Conservation (phyloP, 2,113 vertebrate species). For the Bos indicus region DNA sequence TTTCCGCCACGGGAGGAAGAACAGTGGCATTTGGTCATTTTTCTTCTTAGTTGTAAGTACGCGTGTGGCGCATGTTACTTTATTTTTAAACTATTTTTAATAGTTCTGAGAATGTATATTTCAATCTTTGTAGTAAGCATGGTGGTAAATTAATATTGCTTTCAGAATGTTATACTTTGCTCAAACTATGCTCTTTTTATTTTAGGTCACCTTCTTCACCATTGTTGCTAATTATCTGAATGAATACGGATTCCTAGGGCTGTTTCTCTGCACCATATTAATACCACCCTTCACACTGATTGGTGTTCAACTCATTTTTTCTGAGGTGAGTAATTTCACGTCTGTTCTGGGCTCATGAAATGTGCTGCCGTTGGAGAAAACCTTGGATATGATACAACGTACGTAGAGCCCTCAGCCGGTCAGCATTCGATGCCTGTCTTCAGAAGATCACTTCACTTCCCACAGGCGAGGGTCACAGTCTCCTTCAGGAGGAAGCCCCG, state of each 20-base stretch:
- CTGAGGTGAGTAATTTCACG: neutral
- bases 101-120: neutral
- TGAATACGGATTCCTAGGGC: neutral
- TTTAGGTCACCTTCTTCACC: slow-evolving; percentile 44
- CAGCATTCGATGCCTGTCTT: neutral
- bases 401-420: neutral
- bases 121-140: neutral
- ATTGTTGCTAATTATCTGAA: neutral
- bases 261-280: neutral
- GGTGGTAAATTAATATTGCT: neutral
- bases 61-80: neutral
- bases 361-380: neutral
- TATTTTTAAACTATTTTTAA: neutral
- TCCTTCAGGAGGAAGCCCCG: neutral
- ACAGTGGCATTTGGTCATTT: slow-evolving; percentile 71
- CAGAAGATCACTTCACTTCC: neutral
- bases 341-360: neutral
- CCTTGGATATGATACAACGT: neutral
- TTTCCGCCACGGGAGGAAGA: slow-evolving; percentile 64
- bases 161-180: neutral
- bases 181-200: neutral
- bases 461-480: neutral
- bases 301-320: slow-evolving; percentile 30
- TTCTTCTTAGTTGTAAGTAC: slow-evolving; percentile 75
- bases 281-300: slow-evolving; percentile 52